Evolutionary conservation across 2,797 vertebrate genomes (phyloP).

Genomic region (Malurus splendens): DNA sequence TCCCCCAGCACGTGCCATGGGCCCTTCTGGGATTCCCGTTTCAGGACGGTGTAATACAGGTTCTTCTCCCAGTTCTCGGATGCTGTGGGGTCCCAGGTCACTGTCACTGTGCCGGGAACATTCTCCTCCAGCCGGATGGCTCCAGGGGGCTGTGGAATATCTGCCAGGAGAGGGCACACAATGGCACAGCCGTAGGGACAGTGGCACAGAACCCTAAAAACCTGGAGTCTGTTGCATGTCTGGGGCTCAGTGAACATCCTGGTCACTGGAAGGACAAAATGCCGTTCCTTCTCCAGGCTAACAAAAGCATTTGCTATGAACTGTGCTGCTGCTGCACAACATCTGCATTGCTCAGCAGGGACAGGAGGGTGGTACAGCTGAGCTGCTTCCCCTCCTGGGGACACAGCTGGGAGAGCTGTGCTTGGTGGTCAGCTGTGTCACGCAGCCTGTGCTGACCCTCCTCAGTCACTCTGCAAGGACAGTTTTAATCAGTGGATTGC

Average conservation of each 20-base stretch:
- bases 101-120: constrained; percentile 78
- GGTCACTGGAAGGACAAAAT: not conserved
- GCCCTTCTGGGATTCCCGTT: constrained; percentile 71
- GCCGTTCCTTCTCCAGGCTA: not conserved
- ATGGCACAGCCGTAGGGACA: not conserved
- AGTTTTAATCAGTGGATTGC: not conserved
- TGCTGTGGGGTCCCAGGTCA: constrained; percentile 81
- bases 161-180: constrained; percentile 56
- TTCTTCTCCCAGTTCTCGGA: constrained; percentile 77
- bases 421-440: not conserved
- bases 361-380: not conserved
- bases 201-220: not conserved
- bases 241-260: not conserved
- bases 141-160: constrained; percentile 80
- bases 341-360: not conserved
- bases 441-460: not conserved
- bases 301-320: not conserved
- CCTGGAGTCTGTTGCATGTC: not conserved
- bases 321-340: not conserved
- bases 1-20: constrained; percentile 79
- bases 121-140: constrained; percentile 78
- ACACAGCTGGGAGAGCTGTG: not conserved
- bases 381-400: not conserved
- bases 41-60: constrained; percentile 80
- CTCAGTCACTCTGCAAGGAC: not conserved